These are phyloP conservation scores for Notarius lentiginosus DNA, from an alignment of 2,113 vertebrate species.

Conservation along the genomic window DNA sequence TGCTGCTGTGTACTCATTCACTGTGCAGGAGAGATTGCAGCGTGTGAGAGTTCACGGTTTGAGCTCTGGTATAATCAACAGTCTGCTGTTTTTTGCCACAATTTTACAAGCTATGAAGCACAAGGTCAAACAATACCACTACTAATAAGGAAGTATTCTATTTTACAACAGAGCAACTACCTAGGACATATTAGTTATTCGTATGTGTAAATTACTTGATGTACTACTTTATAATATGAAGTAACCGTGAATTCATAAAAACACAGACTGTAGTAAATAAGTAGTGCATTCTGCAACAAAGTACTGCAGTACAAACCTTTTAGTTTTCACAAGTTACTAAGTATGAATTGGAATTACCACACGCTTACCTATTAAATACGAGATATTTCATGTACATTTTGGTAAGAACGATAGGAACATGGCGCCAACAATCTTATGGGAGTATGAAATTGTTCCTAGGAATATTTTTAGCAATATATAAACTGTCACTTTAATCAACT, in stretches of 20 bases:
- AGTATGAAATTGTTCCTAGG: background rate
- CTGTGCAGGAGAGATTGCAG: slow-evolving; percentile 47
- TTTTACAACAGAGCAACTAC: background rate
- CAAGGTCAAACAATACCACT: slow-evolving; percentile 10
- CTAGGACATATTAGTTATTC: background rate
- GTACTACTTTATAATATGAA: background rate
- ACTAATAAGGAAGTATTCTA: background rate
- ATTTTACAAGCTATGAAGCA: slow-evolving; percentile 11
- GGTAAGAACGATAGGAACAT: background rate
- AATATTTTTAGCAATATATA: background rate
- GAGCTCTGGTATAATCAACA: slow-evolving; percentile 32
- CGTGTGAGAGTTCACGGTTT: slow-evolving; percentile 32
- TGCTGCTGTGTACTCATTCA: slow-evolving; percentile 53
- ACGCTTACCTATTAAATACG: background rate
- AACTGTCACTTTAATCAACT: background rate
- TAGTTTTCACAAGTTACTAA: background rate
- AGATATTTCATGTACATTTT: background rate
- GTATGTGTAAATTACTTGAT: background rate
- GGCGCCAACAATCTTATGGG: background rate
- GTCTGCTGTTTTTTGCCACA: slow-evolving; percentile 20
- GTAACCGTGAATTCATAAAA: background rate
- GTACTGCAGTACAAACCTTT: background rate
- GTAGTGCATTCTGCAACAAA: background rate
- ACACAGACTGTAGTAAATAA: background rate
- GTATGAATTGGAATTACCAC: background rate